phyloP scores from a whole-genome alignment of 2,797 vertebrate genomes.

The Pseudopleuronectes americanus region DNA sequence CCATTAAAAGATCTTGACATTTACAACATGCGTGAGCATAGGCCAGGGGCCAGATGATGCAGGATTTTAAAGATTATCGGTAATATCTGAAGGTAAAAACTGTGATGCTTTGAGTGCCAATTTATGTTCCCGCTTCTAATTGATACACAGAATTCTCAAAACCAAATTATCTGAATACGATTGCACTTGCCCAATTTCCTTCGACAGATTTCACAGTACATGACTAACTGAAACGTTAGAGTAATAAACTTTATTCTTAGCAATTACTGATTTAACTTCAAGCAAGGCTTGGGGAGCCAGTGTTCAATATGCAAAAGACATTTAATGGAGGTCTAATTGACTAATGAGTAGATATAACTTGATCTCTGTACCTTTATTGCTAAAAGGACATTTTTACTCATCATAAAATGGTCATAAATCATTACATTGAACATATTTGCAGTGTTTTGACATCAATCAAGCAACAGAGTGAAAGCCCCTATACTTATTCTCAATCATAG shows the following conservation, averaged over 20 bases:
- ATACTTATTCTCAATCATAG: constrained; percentile 36
- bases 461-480: constrained; percentile 23
- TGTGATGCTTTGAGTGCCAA: not conserved
- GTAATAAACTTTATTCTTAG: not conserved
- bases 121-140: not conserved
- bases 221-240: not conserved
- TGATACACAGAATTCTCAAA: too few relatives aligned
- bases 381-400: constrained; percentile 15
- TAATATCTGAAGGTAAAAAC: constrained; percentile 8
- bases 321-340: not conserved
- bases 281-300: not conserved
- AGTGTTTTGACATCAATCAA: constrained; percentile 34
- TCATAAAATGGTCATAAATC: constrained; percentile 26
- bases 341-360: not conserved
- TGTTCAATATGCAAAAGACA: not conserved
- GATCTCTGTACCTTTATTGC: constrained; percentile 1
- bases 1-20: constrained; percentile 4
- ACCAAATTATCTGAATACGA: too few relatives aligned
- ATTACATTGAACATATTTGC: constrained; percentile 36
- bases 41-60: not conserved
- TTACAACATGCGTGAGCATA: constrained; percentile 10
- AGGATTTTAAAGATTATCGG: constrained; percentile 10
- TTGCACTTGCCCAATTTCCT: too few relatives aligned
- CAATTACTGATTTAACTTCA: not conserved
- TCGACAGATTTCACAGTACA: too few relatives aligned